Evolutionary conservation across 2,113 vertebrate species (phyloP), one percentile per base, ranked within the genome.

Genomic region (Spea multiplicata): DNA sequence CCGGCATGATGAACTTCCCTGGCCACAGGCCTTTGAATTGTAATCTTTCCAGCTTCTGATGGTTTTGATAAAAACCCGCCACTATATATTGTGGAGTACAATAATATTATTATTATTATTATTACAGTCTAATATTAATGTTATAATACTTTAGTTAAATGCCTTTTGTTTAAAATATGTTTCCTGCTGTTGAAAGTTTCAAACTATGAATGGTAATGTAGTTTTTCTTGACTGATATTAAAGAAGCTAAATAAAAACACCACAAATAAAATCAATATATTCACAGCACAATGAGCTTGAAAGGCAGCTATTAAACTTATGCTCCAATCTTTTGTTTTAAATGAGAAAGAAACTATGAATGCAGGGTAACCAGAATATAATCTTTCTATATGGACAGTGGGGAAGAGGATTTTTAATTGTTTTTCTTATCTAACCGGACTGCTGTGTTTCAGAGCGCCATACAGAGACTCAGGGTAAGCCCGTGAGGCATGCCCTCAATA

Each of bases 381-480:
- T 70, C 47, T 46, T 47, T 68, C 50, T 50, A 47, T 47, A 53
- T 47, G 52, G 74, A 76, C 74, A 76, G n/a, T 12, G 14, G 66
- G 74, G 65, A 76, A 76, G 57, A 68, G 44, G 61, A 76, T 46
- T 45, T 66, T 67, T 76, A 76, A 76, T 76, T 76, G 74, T 76
- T 76, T 76, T 68, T 57, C 74, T 76, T 76, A 76, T 76, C 74
- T 76, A 68, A 76, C 66, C 57, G 65, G 74, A 76, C 74, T 68
- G 68, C 65, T 55, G 12, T 53, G 74, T 68, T 68, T 68, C 61
- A 59, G 66, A 57, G 45, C 50, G 59, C 57, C 64, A 68, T 44
- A 68, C 16, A 68, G 53, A 68, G 50, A 50, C 4, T 44, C 50
- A 45, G 52, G 46, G 50, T 68, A 59, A 76, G 52, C 74, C 74